These are phyloP conservation scores for Hydrozoanthus tunicans DNA, from an alignment of 64 coral and sea anemone genomes.

Conservation along the genomic window DNA sequence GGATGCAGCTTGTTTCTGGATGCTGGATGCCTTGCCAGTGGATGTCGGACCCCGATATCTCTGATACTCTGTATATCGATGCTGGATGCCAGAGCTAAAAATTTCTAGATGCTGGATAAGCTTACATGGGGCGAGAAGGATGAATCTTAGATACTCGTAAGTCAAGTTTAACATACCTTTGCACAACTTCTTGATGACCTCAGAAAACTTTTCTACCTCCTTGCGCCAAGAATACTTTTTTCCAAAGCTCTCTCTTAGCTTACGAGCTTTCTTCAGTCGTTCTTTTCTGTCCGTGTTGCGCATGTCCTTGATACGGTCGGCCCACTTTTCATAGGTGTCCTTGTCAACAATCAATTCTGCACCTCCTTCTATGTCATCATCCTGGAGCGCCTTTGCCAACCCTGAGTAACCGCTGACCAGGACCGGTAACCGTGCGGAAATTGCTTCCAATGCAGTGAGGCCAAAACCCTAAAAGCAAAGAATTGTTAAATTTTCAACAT, in stretches of 20 bases:
- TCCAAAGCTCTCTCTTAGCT: not conserved
- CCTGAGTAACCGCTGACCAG: conserved; percentile 23
- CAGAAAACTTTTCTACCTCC: not conserved
- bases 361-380: not conserved
- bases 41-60: too few relatives aligned
- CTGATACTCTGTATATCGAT: too few relatives aligned
- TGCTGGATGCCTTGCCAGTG: too few relatives aligned
- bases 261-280: not conserved
- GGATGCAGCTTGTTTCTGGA: too few relatives aligned
- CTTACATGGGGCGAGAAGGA: too few relatives aligned
- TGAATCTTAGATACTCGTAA: too few relatives aligned
- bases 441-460: conserved; percentile 23
- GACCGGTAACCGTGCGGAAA: conserved; percentile 23
- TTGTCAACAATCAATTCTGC: not conserved
- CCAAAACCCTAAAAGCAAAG: conserved; percentile 33
- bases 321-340: conserved; percentile 13
- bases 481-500: too few relatives aligned
- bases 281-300: not conserved
- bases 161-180: not conserved
- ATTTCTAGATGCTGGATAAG: too few relatives aligned
- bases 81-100: too few relatives aligned
- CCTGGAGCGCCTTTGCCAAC: not conserved
- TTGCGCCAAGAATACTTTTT: not conserved
- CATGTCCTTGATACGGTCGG: not conserved
- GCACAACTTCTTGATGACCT: not conserved